These are phyloP conservation scores for Clamator glandarius DNA, from an alignment of 2,797 vertebrate species.

Conservation along the genomic window DNA sequence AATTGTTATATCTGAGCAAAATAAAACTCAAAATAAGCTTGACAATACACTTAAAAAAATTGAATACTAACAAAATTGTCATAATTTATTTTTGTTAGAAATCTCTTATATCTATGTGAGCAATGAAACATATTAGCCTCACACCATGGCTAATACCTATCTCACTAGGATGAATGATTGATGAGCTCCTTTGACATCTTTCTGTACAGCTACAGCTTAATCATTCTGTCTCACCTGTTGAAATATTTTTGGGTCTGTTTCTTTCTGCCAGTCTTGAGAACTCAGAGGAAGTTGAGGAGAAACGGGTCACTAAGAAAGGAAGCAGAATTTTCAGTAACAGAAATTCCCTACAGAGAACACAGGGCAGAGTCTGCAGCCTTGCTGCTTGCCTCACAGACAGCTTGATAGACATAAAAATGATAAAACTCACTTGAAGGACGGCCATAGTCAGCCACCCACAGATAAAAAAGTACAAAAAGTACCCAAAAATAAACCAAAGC, in stretches of 20 bases:
- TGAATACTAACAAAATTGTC: neutral
- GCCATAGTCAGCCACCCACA: neutral
- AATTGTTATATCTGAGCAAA: neutral
- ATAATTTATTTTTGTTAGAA: neutral
- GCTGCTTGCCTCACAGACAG: neutral
- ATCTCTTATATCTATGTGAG: neutral
- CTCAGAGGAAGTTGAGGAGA: neutral
- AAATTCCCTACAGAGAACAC: neutral
- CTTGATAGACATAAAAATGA: neutral
- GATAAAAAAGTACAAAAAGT: neutral
- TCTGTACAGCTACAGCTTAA: neutral
- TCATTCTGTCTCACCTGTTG: neutral
- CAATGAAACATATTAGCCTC: neutral
- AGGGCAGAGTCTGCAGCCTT: neutral
- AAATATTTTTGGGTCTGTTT: neutral
- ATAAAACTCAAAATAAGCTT: neutral
- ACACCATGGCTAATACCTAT: neutral
- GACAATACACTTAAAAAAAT: neutral
- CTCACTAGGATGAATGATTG: neutral
- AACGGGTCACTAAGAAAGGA: neutral
- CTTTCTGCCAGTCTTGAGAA: neutral
- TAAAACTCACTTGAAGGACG: neutral
- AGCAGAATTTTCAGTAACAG: neutral
- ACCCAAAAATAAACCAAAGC: neutral
- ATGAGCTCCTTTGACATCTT: neutral